These are phyloP conservation scores for Torymus texanus DNA, from an alignment of 2,888 invertebrate genomes.

Conservation along the genomic window DNA sequence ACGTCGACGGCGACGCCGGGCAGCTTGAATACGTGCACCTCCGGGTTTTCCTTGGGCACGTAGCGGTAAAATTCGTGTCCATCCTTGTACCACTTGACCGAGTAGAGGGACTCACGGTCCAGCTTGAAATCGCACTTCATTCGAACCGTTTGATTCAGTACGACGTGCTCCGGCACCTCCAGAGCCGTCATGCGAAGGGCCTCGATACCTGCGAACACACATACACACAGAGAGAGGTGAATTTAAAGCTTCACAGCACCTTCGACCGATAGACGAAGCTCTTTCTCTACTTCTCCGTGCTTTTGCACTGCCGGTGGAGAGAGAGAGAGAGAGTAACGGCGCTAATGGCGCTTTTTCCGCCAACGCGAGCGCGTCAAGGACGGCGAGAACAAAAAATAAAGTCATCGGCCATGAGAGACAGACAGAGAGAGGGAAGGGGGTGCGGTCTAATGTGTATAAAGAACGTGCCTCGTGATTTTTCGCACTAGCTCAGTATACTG, in stretches of 20 bases:
- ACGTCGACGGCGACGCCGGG: constrained; percentile 75
- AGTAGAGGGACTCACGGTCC: constrained; percentile 74
- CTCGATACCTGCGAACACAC: constrained; percentile 59
- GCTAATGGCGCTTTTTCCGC: constrained; percentile 7
- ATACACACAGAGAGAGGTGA: neutral
- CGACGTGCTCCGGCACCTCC: constrained; percentile 74
- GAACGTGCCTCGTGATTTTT: constrained; percentile 40
- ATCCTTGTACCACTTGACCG: constrained; percentile 76
- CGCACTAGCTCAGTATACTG: neutral
- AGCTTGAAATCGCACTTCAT: constrained; percentile 75
- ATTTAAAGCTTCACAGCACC: neutral
- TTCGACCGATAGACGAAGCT: too few relatives aligned
- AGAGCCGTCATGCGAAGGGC: constrained; percentile 73
- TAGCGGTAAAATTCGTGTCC: constrained; percentile 75
- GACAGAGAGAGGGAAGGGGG: neutral
- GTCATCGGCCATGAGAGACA: too few relatives aligned
- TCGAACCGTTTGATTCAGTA: constrained; percentile 73
- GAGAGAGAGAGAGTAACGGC: neutral
- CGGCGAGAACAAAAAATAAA: too few relatives aligned
- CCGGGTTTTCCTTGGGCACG: constrained; percentile 73
- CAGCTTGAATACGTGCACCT: constrained; percentile 72
- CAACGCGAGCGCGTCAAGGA: too few relatives aligned
- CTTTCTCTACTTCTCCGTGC: neutral
- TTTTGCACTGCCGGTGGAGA: too few relatives aligned
- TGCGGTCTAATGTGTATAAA: constrained; percentile 26